Conservation (phyloP, 2,888 invertebrate species). For the Dusona sp. region DNA sequence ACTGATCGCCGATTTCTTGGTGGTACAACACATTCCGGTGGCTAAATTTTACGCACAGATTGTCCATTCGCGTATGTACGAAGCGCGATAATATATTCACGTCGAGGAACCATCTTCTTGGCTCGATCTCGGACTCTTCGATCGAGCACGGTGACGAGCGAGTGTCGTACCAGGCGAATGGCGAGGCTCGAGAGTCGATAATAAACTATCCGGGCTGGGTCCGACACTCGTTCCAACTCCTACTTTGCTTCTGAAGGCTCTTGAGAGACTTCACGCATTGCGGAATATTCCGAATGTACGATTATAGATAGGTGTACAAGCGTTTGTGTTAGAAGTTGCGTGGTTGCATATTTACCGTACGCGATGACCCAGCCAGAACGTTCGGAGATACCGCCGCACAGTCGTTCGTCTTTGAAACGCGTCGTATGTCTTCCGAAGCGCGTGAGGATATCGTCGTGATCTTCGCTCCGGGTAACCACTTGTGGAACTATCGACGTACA, state of each 20-base stretch:
- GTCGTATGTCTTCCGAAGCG: slow-evolving; percentile 66
- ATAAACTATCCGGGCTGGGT: slow-evolving; percentile 60
- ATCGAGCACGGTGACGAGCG: slow-evolving; percentile 46
- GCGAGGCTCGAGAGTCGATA: slow-evolving; percentile 43
- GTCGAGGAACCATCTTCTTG: slow-evolving; percentile 31
- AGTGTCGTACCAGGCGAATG: slow-evolving; percentile 55
- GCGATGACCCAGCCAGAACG: slow-evolving; percentile 47
- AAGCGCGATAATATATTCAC: slow-evolving; percentile 22
- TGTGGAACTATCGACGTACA: slow-evolving; percentile 59
- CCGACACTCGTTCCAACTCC: slow-evolving; percentile 3
- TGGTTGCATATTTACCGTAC: slow-evolving; percentile 56
- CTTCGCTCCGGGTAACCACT: slow-evolving; percentile 44
- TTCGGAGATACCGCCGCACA: slow-evolving; percentile 44
- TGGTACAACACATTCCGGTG: background rate
- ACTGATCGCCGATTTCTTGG: background rate
- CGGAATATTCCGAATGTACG: background rate
- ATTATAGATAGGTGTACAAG: slow-evolving; percentile 16
- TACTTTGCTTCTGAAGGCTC: slow-evolving; percentile 39
- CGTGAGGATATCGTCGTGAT: slow-evolving; percentile 64
- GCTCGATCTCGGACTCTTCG: background rate
- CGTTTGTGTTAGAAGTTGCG: slow-evolving; percentile 15
- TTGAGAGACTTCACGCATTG: slow-evolving; percentile 10
- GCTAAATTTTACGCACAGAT: slow-evolving; percentile 6
- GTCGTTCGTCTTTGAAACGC: slow-evolving; percentile 66
- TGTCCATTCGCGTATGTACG: background rate